Percentiles rank a stretch among this genome's conserved stretches.
These are phyloP conservation scores for Hypsibius dujardini DNA, from an alignment of 1,140 invertebrate genomes.

Conservation along the genomic window DNA sequence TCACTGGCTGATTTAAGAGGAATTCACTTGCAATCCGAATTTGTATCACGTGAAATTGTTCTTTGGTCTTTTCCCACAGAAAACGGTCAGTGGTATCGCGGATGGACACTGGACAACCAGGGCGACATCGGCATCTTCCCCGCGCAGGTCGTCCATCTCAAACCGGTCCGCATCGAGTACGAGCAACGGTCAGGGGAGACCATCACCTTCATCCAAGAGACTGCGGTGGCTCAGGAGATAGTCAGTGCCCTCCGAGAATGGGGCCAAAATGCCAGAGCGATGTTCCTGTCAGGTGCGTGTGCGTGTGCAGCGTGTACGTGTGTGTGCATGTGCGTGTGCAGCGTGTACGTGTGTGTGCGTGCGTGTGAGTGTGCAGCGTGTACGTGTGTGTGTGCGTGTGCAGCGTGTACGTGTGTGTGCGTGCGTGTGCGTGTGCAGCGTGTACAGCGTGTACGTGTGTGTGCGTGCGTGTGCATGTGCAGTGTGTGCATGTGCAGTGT, in stretches of 20 bases:
- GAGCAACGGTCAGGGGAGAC: background rate
- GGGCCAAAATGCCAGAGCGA: background rate
- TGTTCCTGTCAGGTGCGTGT: background rate
- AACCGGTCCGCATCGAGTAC: background rate
- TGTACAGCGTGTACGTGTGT: no score
- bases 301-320: slow-evolving; percentile 3
- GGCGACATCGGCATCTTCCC: background rate
- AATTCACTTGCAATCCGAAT: no score
- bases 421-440: no score
- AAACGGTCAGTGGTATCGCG: background rate
- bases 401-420: background rate
- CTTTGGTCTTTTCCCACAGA: background rate
- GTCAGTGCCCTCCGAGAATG: background rate
- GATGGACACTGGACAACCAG: background rate
- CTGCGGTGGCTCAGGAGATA: background rate
- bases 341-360: no score
- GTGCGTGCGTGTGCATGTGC: background rate
- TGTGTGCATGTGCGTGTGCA: no score
- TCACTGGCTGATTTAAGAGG: no score
- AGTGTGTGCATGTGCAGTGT: background rate
- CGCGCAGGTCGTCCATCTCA: background rate
- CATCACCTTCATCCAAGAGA: background rate
- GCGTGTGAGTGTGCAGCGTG: no score
- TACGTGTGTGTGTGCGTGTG: background rate
- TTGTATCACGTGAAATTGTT: background rate